phyloP scores from a whole-genome alignment of 2,888 invertebrate species.

The Caenorhabditis wallacei region DNA sequence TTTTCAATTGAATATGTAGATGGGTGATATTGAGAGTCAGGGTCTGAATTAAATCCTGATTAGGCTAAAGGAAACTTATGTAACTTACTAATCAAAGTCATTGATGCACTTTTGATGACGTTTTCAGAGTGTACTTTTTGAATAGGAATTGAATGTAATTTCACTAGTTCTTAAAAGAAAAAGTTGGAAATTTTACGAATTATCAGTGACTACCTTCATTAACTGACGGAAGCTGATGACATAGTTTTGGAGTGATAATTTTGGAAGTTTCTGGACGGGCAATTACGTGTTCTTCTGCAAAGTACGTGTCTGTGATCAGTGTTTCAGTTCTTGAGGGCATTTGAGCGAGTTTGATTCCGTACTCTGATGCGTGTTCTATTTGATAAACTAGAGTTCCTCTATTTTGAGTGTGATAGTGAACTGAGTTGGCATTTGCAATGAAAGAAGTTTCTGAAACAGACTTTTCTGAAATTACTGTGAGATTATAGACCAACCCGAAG shows the following conservation, averaged over 20 bases:
- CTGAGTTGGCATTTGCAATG: neutral
- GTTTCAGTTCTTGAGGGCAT: constrained; percentile 34
- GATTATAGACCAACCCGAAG: constrained; percentile 3
- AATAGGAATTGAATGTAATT: constrained; percentile 30
- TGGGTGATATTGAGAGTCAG: neutral
- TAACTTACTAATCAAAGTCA: neutral
- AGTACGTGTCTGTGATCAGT: constrained; percentile 25
- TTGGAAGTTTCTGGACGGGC: constrained; percentile 1
- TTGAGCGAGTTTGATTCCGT: constrained; percentile 42
- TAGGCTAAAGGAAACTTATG: neutral
- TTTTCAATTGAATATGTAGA: neutral
- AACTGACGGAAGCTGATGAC: constrained; percentile 14
- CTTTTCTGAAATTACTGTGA: neutral
- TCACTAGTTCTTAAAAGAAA: constrained; percentile 31
- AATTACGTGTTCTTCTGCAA: constrained; percentile 38
- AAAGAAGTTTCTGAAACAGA: neutral
- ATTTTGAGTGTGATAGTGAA: constrained; percentile 37
- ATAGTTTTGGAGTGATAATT: constrained; percentile 9
- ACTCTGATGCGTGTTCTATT: constrained; percentile 30
- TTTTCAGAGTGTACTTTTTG: constrained; percentile 9
- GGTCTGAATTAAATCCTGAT: constrained; percentile 9
- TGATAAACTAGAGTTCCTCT: constrained; percentile 44
- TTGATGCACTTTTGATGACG: neutral
- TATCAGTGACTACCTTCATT: constrained; percentile 35
- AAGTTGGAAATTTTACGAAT: constrained; percentile 7